These are phyloP conservation scores for Cataglyphis hispanica DNA, from an alignment of 1,140 invertebrate species.

Conservation along the genomic window DNA sequence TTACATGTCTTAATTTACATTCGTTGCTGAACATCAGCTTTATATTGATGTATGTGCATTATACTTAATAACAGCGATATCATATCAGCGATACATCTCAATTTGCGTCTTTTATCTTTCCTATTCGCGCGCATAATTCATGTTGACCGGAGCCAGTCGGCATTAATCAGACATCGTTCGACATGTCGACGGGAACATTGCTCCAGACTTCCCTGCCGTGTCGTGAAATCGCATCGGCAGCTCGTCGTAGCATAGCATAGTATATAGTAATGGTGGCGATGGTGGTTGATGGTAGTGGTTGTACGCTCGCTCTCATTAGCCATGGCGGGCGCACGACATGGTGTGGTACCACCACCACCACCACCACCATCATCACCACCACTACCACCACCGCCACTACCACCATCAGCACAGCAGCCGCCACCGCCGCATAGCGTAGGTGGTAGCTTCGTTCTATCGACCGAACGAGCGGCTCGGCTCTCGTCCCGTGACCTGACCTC, in stretches of 20 bases:
- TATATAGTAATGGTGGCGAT: neutral
- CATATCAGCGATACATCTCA: slow-evolving; percentile 15
- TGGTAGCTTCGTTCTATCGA: slow-evolving; percentile 80
- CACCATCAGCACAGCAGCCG: neutral
- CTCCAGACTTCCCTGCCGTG: slow-evolving; percentile 18
- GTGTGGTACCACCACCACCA: slow-evolving; percentile 18
- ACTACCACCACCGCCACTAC: neutral
- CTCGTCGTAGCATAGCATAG: slow-evolving; percentile 6
- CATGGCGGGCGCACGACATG: slow-evolving; percentile 51
- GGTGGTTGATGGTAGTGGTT: neutral
- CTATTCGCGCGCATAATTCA: slow-evolving; percentile 1
- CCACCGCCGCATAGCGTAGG: slow-evolving; percentile 63
- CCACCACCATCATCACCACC: neutral
- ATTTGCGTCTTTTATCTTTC: slow-evolving; percentile 25
- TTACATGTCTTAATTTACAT: too few relatives aligned
- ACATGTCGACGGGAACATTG: slow-evolving; percentile 31
- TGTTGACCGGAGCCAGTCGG: neutral
- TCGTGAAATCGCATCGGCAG: slow-evolving; percentile 25
- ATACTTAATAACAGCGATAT: too few relatives aligned
- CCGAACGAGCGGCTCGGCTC: slow-evolving; percentile 67
- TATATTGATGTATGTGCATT: too few relatives aligned
- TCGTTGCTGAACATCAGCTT: too few relatives aligned
- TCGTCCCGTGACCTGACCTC: slow-evolving; percentile 86
- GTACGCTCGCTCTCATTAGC: slow-evolving; percentile 60
- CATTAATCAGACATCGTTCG: slow-evolving; percentile 53